Conservation (phyloP, 2,888 invertebrate genomes). For the Chelonus formosanus region DNA sequence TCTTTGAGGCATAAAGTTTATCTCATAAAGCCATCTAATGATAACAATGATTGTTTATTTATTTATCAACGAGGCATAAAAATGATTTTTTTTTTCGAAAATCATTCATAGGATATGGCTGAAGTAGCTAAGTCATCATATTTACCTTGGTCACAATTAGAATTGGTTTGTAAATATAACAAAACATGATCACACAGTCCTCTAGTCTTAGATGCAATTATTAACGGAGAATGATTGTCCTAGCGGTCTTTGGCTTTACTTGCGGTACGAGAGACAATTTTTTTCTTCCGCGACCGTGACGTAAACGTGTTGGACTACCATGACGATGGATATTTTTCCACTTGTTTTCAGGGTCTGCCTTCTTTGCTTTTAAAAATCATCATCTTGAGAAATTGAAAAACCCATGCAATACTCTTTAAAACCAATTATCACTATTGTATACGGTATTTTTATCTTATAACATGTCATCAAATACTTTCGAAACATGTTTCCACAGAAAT, state of each 20-base stretch:
- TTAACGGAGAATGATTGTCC: slow-evolving; percentile 58
- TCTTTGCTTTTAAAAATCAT: too few species aligned
- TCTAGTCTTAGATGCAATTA: slow-evolving; percentile 49
- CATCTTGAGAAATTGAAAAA: too few species aligned
- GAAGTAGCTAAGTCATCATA: too few species aligned
- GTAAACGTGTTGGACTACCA: slow-evolving; percentile 43
- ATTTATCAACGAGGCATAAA: neutral
- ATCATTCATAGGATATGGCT: too few species aligned
- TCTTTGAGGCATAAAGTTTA: too few species aligned
- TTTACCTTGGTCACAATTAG: neutral
- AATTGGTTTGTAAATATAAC: neutral
- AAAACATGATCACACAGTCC: neutral
- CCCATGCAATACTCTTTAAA: too few species aligned
- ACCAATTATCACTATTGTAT: too few species aligned
- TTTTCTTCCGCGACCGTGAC: slow-evolving; percentile 61
- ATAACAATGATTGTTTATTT: neutral
- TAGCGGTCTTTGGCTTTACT: slow-evolving; percentile 62
- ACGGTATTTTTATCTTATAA: too few species aligned
- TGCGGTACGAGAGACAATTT: slow-evolving; percentile 62
- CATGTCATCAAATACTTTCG: too few species aligned
- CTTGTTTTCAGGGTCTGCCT: slow-evolving; percentile 9
- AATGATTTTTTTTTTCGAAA: too few species aligned
- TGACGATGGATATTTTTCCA: slow-evolving; percentile 35
- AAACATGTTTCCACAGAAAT: too few species aligned
- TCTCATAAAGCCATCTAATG: neutral